Percentiles rank a stretch among this genome's conserved stretches.
Evolutionary conservation across 2,113 vertebrate genomes (phyloP).

Genomic region (Heteronetta atricapilla): DNA sequence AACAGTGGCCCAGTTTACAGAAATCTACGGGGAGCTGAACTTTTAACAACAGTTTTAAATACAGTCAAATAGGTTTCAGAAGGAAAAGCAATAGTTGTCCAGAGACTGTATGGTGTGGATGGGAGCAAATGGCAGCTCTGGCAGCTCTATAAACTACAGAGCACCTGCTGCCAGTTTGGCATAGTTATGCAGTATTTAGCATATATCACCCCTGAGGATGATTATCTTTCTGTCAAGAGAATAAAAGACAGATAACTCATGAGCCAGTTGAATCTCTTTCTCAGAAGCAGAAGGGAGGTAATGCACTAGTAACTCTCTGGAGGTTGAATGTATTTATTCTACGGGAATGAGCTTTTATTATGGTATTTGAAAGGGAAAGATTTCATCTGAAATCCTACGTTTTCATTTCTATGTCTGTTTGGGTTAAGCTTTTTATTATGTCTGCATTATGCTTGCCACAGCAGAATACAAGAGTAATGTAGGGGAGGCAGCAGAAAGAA

Average conservation of each 20-base stretch:
- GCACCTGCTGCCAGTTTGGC: constrained; percentile 36
- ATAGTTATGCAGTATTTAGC: constrained; percentile 54
- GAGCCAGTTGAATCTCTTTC: constrained; percentile 45
- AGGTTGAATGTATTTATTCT: constrained; percentile 53
- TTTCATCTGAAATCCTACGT: constrained; percentile 34
- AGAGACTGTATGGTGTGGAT: neutral
- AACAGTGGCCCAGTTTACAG: constrained; percentile 38
- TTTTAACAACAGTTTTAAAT: constrained; percentile 58
- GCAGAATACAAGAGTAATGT: neutral
- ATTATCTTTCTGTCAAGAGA: constrained; percentile 64
- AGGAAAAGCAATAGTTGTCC: constrained; percentile 31
- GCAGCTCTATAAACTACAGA: constrained; percentile 17
- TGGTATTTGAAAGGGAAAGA: constrained; percentile 6
- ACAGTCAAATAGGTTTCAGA: constrained; percentile 45
- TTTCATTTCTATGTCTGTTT: constrained; percentile 45
- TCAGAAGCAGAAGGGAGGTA: constrained; percentile 30
- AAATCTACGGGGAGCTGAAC: constrained; percentile 42
- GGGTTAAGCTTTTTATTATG: constrained; percentile 52
- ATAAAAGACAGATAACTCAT: constrained; percentile 51
- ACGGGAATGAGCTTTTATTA: constrained; percentile 12
- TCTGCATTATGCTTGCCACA: constrained; percentile 40
- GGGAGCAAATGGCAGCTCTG: constrained; percentile 29
- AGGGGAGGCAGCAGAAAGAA: neutral
- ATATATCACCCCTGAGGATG: constrained; percentile 45
- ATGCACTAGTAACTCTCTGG: constrained; percentile 6